Percentiles rank a stretch among this genome's conserved stretches.
Evolutionary conservation across 2,888 invertebrate species (phyloP).

Genomic region (Biston betularia): DNA sequence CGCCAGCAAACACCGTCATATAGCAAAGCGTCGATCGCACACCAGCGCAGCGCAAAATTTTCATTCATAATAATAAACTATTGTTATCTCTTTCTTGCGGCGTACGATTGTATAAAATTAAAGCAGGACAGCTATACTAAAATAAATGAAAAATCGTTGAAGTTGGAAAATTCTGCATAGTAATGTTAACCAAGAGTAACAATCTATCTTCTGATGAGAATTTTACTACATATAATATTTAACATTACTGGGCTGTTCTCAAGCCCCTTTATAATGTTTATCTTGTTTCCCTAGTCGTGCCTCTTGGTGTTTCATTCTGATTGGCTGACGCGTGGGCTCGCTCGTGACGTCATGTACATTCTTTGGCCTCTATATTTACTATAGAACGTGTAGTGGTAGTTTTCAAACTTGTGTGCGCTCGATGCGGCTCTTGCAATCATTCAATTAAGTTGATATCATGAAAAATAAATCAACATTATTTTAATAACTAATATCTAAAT

Average conservation of each 20-base stretch:
- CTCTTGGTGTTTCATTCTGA: constrained; percentile 83
- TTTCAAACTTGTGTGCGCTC: constrained; percentile 39
- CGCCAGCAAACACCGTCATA: constrained; percentile 54
- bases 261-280: constrained; percentile 35
- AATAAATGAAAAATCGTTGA: constrained; percentile 12
- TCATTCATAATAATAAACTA: constrained; percentile 79
- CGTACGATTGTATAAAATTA: constrained; percentile 44
- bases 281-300: constrained; percentile 85
- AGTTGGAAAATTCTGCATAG: constrained; percentile 1
- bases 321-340: constrained; percentile 84
- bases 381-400: constrained; percentile 59
- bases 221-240: background rate
- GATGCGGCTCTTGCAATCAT: constrained; percentile 31
- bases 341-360: constrained; percentile 82
- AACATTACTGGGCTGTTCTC: background rate
- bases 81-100: constrained; percentile 69
- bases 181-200: constrained; percentile 9
- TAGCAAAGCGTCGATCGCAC: constrained; percentile 63
- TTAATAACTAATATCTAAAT: background rate
- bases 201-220: constrained; percentile 4
- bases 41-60: constrained; percentile 71
- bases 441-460: constrained; percentile 22
- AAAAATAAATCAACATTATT: background rate
- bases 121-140: constrained; percentile 51
- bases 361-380: constrained; percentile 76